Base-by-base conservation (phyloP, 1,140 invertebrate species). In the Leptopilina boulardi region DNA sequence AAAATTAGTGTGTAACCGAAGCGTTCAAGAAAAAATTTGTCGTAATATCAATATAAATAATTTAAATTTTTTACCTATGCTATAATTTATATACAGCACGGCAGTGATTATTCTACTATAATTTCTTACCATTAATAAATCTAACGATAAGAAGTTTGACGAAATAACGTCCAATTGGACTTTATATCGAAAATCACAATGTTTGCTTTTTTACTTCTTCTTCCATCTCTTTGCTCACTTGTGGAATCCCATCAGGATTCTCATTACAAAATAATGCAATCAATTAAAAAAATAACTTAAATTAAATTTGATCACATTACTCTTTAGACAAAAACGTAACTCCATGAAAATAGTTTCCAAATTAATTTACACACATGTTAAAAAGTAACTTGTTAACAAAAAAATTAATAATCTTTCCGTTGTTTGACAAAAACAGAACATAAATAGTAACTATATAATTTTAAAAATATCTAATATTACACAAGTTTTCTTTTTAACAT, bases 81-180 rank as follows among this genome's bases (percentile, higher is more conserved):
- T 87, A 84, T 81, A 83, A 87, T 85, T 80, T 87, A 86, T 87
- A 83, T 89, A 86, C 87, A 88, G 82, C 84, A 88, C 88, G 89
- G 89, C 89, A 91, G 89, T 91, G 89, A 87, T 87, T 85, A 86
- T 75, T 87, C 83, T 86, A 77, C 75, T 80, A 77, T n/a, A n/a
- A n/a, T 81, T 84, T 56, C 38, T 80, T 78, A 82, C 75, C 78
- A 77, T 77, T 47, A 79, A 80, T 82, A 79, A 79, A 38, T 78
- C 73, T 76, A 75, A 79, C 81, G 79, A 66, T 71, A 83, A 81
- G 73, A 71, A 75, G 80, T 79, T 38, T 73, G 47, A 83, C 80
- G 76, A 81, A 79, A 83, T 83, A 72, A 21, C 11, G 21, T 11
- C 41, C 71, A 42, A 51, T 19, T 72, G 11, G 41, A 1, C 23